Evolutionary conservation across 2,113 vertebrate genomes (phyloP).

Genomic region (Gobio gobio): DNA sequence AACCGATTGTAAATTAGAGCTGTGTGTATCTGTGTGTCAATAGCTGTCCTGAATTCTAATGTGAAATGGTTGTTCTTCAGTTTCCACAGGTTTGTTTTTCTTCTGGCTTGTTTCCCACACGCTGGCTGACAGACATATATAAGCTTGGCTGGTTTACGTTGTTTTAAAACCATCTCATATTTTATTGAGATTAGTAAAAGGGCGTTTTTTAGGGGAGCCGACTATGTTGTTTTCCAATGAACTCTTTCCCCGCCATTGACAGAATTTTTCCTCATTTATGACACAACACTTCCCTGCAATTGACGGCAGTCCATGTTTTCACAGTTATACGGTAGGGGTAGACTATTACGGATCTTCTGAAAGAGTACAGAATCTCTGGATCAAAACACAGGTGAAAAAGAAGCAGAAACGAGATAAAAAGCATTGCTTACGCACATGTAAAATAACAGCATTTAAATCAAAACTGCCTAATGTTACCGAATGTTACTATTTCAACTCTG

Average conservation of each 20-base stretch:
- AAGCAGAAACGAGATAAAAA: too few relatives aligned
- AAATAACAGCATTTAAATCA: too few relatives aligned
- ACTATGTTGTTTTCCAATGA: background rate
- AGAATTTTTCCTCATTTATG: too few relatives aligned
- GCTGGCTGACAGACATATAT: constrained; percentile 69
- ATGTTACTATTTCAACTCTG: too few relatives aligned
- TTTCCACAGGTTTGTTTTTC: constrained; percentile 54
- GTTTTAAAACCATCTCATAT: background rate
- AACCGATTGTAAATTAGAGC: constrained; percentile 48
- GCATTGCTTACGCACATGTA: too few relatives aligned
- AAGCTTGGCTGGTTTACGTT: constrained; percentile 45
- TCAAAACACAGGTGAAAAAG: too few relatives aligned
- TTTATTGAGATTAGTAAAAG: background rate
- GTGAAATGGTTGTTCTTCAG: constrained; percentile 2
- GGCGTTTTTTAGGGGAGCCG: background rate
- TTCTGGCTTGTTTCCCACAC: constrained; percentile 50
- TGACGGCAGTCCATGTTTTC: too few relatives aligned
- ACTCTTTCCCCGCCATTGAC: background rate
- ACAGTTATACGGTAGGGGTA: too few relatives aligned
- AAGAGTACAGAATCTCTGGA: too few relatives aligned
- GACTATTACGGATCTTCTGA: too few relatives aligned
- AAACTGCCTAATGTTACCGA: too few relatives aligned
- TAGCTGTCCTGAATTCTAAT: background rate
- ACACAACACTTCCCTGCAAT: too few relatives aligned
- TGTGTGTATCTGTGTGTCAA: constrained; percentile 36